These are phyloP conservation scores for Spea multiplicata DNA, from an alignment of 2,113 vertebrate genomes.

Conservation along the genomic window DNA sequence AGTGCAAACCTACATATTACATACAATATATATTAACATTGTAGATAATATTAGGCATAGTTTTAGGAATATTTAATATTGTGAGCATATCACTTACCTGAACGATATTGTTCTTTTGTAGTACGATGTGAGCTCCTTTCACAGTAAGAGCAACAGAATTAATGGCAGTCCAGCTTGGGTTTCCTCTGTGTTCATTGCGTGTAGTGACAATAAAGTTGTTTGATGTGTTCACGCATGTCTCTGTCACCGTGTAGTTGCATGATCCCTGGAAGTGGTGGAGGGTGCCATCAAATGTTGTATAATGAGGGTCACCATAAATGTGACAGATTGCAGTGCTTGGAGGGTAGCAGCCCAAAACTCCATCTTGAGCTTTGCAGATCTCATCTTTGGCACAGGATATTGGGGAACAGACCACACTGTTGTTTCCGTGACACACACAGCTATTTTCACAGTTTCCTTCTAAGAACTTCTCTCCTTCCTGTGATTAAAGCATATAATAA, in stretches of 20 bases:
- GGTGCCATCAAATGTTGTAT: conserved; percentile 67
- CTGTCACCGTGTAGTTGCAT: conserved; percentile 70
- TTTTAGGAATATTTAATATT: no score
- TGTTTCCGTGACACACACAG: conserved; percentile 63
- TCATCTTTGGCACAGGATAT: conserved; percentile 59
- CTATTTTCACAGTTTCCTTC: conserved; percentile 58
- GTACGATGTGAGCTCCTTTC: conserved; percentile 55
- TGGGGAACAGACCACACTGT: conserved; percentile 54
- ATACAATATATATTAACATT: no score
- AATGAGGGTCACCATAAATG: conserved; percentile 73
- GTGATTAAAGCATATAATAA: neutral
- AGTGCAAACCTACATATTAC: neutral
- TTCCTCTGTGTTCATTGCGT: conserved; percentile 60
- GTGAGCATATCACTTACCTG: conserved; percentile 60
- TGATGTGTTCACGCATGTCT: conserved; percentile 60
- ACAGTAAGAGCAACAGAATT: conserved; percentile 62
- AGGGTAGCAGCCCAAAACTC: conserved; percentile 62
- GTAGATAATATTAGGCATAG: no score
- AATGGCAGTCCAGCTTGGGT: conserved; percentile 60
- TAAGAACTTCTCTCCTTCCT: conserved; percentile 58
- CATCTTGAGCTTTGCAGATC: conserved; percentile 63
- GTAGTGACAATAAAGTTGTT: conserved; percentile 66
- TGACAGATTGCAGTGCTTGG: conserved; percentile 62
- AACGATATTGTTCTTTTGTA: conserved; percentile 60
- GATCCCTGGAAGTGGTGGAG: conserved; percentile 69